Conservation (phyloP, 2,113 vertebrate genomes). For the Nerophis ophidion region DNA sequence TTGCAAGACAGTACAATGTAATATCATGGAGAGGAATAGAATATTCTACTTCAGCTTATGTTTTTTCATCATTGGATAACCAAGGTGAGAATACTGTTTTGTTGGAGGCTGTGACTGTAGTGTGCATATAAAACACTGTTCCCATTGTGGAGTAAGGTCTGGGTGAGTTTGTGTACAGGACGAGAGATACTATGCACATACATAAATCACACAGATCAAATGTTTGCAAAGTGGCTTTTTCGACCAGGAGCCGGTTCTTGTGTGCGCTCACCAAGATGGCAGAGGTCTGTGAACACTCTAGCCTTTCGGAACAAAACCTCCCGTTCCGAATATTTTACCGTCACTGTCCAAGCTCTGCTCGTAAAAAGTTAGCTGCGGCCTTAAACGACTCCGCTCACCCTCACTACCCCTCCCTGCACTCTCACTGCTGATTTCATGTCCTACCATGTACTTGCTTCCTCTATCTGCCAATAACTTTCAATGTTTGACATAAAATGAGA, state of each 20-base stretch:
- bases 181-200: slow-evolving; percentile 10
- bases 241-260: slow-evolving; percentile 32
- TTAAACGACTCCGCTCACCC: slow-evolving; percentile 15
- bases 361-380: slow-evolving; percentile 54
- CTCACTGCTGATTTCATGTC: slow-evolving; percentile 24
- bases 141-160: slow-evolving; percentile 7
- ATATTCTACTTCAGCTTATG: slow-evolving; percentile 16
- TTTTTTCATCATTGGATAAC: not conserved
- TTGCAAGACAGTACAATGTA: not conserved
- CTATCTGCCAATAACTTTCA: slow-evolving; percentile 10
- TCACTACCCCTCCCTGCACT: slow-evolving; percentile 3
- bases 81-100: not conserved
- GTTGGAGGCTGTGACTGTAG: not conserved
- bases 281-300: slow-evolving; percentile 63
- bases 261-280: slow-evolving; percentile 33
- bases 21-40: slow-evolving; percentile 5
- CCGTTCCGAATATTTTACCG: slow-evolving; percentile 57
- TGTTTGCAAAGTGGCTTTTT: slow-evolving; percentile 50
- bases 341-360: slow-evolving; percentile 44
- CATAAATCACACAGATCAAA: slow-evolving; percentile 53
- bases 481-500: slow-evolving; percentile 7
- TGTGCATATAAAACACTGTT: not conserved
- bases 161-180: slow-evolving; percentile 39
- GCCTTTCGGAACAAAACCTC: slow-evolving; percentile 66
- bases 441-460: not conserved